Evolutionary conservation across 1,140 invertebrate genomes (phyloP).

Genomic region (Drosophila subpulchrella): DNA sequence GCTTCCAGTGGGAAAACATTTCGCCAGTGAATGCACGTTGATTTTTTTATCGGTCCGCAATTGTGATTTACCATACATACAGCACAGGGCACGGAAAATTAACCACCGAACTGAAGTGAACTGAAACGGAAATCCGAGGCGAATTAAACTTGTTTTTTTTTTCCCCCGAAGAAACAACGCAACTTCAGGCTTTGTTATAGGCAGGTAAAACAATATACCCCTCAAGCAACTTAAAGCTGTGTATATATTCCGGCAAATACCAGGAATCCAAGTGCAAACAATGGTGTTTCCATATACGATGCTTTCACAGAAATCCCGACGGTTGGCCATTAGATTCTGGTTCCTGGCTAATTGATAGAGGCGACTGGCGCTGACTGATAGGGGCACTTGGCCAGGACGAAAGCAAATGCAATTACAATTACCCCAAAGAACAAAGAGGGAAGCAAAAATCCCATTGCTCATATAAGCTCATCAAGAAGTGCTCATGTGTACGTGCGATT

Average conservation of each 20-base stretch:
- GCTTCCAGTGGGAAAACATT: conserved; percentile 62
- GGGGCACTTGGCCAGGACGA: conserved; percentile 35
- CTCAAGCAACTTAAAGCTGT: background rate
- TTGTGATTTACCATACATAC: conserved; percentile 52
- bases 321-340: conserved; percentile 6
- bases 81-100: conserved; percentile 14
- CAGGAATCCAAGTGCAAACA: background rate
- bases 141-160: conserved; percentile 1
- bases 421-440: conserved; percentile 58
- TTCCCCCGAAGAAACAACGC: background rate
- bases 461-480: conserved; percentile 60
- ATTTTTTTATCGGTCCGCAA: conserved; percentile 59
- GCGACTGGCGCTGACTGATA: conserved; percentile 14
- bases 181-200: background rate
- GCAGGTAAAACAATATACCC: conserved; percentile 12
- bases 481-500: conserved; percentile 33
- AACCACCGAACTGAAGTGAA: conserved; percentile 41
- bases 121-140: conserved; percentile 12
- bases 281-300: background rate
- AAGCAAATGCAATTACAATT: conserved; percentile 71
- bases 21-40: conserved; percentile 46
- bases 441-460: conserved; percentile 50
- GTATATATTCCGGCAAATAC: conserved; percentile 8
- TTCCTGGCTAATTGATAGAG: conserved; percentile 37
- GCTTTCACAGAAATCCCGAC: conserved; percentile 3